Conservation (phyloP, 1,140 invertebrate genomes). For the Heliconius melpomene region DNA sequence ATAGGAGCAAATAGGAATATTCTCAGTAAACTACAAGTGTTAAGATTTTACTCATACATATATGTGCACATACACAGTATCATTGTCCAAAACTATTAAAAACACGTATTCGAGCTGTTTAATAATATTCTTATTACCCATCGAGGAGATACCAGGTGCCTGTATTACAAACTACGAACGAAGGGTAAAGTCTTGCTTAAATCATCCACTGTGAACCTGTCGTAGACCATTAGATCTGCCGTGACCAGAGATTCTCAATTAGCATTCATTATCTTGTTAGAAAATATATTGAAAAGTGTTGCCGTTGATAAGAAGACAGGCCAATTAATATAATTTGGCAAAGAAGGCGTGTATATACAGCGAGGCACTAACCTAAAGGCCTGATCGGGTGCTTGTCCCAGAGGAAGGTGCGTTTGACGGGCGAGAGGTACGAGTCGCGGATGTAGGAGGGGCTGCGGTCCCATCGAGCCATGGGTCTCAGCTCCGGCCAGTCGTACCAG, state of each 20-base stretch:
- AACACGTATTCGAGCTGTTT: slow-evolving; percentile 8
- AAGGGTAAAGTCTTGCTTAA: slow-evolving; percentile 78
- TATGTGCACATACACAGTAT: neutral
- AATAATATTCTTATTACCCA: slow-evolving; percentile 33
- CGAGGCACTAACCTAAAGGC: slow-evolving; percentile 85
- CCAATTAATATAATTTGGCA: slow-evolving; percentile 58
- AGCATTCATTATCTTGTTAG: slow-evolving; percentile 29
- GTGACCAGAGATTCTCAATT: slow-evolving; percentile 60
- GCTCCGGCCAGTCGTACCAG: slow-evolving; percentile 91
- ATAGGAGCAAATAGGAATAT: neutral
- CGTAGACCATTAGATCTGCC: slow-evolving; percentile 77
- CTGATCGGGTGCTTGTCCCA: slow-evolving; percentile 94
- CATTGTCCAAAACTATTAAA: slow-evolving; percentile 11
- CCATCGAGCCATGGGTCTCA: slow-evolving; percentile 86
- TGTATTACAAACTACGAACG: slow-evolving; percentile 77
- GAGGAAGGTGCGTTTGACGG: slow-evolving; percentile 92
- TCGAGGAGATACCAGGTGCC: slow-evolving; percentile 58
- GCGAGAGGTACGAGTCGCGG: slow-evolving; percentile 92
- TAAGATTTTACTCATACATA: neutral
- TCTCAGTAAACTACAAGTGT: neutral
- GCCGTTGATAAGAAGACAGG: slow-evolving; percentile 46
- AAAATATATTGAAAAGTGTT: slow-evolving; percentile 38
- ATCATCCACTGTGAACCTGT: slow-evolving; percentile 75
- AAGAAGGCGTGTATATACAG: slow-evolving; percentile 63
- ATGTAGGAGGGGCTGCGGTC: slow-evolving; percentile 88